A percentile compares a stretch with the other conserved stretches of the same genome.
phyloP scores from a whole-genome alignment of 2,797 vertebrate genomes.

The Sebastes umbrosus region DNA sequence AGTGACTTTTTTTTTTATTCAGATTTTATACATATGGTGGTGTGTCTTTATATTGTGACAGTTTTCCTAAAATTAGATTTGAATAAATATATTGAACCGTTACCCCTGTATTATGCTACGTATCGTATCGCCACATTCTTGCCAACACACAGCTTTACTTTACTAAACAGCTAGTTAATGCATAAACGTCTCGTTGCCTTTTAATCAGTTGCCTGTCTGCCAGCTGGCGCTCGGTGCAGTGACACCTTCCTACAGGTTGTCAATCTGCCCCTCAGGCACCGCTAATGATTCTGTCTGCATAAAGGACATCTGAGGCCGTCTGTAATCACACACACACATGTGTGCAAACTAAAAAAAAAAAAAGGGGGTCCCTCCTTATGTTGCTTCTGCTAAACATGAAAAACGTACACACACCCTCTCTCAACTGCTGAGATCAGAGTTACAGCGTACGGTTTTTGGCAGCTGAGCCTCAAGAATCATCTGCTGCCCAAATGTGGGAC shows the following conservation, averaged over 20 bases:
- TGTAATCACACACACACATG: conserved; percentile 25
- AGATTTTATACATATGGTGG: too few relatives aligned
- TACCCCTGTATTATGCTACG: too few relatives aligned
- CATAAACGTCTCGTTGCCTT: conserved; percentile 54
- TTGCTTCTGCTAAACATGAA: conserved; percentile 3
- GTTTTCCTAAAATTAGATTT: too few relatives aligned
- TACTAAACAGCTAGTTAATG: not conserved
- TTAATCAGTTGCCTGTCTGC: conserved; percentile 52
- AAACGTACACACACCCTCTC: not conserved
- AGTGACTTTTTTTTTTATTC: too few relatives aligned
- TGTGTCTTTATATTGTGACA: too few relatives aligned
- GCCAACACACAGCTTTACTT: too few relatives aligned
- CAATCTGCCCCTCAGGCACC: conserved; percentile 29
- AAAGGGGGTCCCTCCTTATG: not conserved
- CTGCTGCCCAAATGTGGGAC: conserved; percentile 19
- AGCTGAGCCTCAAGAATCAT: conserved; percentile 36
- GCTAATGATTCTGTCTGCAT: conserved; percentile 38
- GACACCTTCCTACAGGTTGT: conserved; percentile 20
- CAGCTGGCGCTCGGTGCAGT: conserved; percentile 51
- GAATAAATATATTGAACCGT: too few relatives aligned
- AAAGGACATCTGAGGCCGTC: conserved; percentile 48
- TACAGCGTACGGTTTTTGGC: not conserved
- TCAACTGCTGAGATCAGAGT: conserved; percentile 3
- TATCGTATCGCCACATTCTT: too few relatives aligned
- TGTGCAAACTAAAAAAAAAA: not conserved